Percentiles rank a stretch among this genome's conserved stretches.
Conservation (phyloP, 2,888 invertebrate species). For the Agrotis clavis region DNA sequence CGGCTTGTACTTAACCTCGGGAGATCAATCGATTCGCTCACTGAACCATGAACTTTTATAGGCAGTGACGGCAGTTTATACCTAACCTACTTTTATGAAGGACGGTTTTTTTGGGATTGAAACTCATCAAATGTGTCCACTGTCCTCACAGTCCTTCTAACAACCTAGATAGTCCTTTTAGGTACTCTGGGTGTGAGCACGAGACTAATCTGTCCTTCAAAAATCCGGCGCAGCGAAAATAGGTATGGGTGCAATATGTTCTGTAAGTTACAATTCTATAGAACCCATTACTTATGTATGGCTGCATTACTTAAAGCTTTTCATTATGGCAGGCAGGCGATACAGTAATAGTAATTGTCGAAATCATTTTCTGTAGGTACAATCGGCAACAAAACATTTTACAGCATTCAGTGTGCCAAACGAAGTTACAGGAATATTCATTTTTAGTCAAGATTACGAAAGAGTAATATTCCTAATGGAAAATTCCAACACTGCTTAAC, state of each 20-base stretch:
- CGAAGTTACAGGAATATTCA: no score
- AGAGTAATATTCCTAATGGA: no score
- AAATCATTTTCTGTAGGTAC: neutral
- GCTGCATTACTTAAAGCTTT: neutral
- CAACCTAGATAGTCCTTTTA: no score
- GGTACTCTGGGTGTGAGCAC: no score
- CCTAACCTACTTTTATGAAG: conserved; percentile 6
- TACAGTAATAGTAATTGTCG: neutral
- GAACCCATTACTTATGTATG: neutral
- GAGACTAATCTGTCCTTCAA: no score
- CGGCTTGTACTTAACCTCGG: conserved; percentile 11
- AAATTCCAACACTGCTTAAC: no score
- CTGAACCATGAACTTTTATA: conserved; percentile 16
- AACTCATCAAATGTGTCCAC: no score
- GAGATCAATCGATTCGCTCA: conserved; percentile 20
- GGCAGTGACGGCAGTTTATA: neutral
- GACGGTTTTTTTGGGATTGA: neutral
- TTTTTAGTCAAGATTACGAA: no score
- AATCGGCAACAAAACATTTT: neutral
- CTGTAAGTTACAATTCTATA: neutral
- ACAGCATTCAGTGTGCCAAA: neutral
- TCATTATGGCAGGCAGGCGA: neutral
- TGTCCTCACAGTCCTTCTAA: no score
- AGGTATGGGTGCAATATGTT: conserved; percentile 9
- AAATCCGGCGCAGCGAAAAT: conserved; percentile 1